phyloP scores from a whole-genome alignment of 2,888 invertebrate species.

The Orthosia gracilis region DNA sequence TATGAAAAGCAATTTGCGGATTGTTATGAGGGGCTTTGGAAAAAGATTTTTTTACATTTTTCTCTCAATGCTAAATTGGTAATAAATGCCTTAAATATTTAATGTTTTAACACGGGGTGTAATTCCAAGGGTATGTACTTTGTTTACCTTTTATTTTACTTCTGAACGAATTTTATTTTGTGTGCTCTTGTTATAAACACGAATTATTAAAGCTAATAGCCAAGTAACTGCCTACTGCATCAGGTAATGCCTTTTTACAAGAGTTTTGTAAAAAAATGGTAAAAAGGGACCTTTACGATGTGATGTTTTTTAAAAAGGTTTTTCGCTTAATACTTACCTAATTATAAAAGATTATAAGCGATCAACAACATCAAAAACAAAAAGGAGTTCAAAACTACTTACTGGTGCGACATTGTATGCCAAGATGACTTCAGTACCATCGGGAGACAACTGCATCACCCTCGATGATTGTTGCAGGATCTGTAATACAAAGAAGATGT shows the following conservation, averaged over 20 bases:
- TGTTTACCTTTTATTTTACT: conserved; percentile 13
- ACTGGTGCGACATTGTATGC: conserved; percentile 81
- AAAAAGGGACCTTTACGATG: neutral
- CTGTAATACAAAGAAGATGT: conserved; percentile 68
- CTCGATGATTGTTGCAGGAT: conserved; percentile 82
- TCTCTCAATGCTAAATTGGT: too few relatives aligned
- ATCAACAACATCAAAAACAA: neutral
- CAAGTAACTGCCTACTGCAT: neutral
- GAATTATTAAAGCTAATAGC: neutral
- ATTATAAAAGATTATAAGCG: too few relatives aligned
- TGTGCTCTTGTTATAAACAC: neutral
- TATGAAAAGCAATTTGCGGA: conserved; percentile 49
- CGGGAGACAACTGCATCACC: conserved; percentile 78
- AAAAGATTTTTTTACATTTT: too few relatives aligned
- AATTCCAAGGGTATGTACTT: neutral
- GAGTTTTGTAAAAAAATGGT: neutral
- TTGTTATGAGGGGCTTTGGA: conserved; percentile 13
- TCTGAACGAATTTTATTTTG: conserved; percentile 1
- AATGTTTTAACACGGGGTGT: neutral
- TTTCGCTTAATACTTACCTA: too few relatives aligned
- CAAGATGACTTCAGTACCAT: conserved; percentile 77
- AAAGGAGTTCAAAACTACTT: conserved; percentile 63
- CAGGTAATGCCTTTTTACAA: neutral
- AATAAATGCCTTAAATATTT: neutral
- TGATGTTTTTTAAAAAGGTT: neutral